Percentiles rank a stretch among this genome's conserved stretches.
phyloP scores from a whole-genome alignment of 1,140 invertebrate genomes.

The Whitmania pigra region DNA sequence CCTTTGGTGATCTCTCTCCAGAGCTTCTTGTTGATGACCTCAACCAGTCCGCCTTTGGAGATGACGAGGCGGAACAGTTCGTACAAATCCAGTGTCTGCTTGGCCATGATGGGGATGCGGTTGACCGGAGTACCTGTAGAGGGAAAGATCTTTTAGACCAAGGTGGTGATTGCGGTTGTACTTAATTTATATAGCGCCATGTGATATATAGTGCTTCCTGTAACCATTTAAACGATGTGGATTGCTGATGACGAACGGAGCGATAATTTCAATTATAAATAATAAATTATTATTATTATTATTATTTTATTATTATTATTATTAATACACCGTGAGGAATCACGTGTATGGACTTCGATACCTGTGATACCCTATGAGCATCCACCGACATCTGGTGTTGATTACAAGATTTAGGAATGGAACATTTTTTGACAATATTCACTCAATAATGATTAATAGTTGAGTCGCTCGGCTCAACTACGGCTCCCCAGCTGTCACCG shows the following conservation, averaged over 20 bases:
- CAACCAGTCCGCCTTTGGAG: conserved; percentile 89
- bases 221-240: too few relatives aligned
- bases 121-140: conserved; percentile 91
- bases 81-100: conserved; percentile 92
- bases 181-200: too few relatives aligned
- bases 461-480: not conserved
- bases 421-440: conserved; percentile 6
- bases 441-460: conserved; percentile 2
- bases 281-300: too few relatives aligned
- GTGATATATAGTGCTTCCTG: too few relatives aligned
- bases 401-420: not conserved
- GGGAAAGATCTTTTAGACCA: too few relatives aligned
- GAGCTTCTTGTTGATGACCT: conserved; percentile 99
- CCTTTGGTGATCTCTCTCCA: conserved; percentile 99
- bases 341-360: too few relatives aligned
- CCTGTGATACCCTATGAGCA: too few relatives aligned
- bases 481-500: not conserved
- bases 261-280: not conserved
- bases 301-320: too few relatives aligned
- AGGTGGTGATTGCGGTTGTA: too few relatives aligned
- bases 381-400: not conserved
- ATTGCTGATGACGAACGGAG: not conserved
- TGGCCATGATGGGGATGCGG: conserved; percentile 97
- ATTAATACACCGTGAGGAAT: too few relatives aligned
- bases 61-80: conserved; percentile 97